A percentile compares a stretch with the other conserved stretches of the same genome.
Evolutionary conservation across 2,797 vertebrate genomes (phyloP).

Genomic region (Eidolon dupreanum): DNA sequence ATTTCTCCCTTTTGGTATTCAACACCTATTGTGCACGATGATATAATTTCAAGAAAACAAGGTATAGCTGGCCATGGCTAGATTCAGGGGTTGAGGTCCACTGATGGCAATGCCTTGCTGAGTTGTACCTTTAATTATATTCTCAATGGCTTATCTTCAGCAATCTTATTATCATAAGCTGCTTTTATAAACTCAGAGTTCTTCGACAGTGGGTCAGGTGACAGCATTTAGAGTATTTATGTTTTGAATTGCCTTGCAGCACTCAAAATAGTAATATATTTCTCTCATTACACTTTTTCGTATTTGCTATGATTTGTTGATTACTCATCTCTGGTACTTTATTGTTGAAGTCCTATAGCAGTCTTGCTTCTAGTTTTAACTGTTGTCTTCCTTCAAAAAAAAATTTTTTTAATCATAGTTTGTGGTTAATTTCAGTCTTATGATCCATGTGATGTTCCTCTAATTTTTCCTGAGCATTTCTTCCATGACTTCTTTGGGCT

Average conservation of each 20-base stretch:
- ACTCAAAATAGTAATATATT: not conserved
- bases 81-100: not conserved
- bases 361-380: not conserved
- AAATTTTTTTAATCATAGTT: not conserved
- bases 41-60: not conserved
- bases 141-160: not conserved
- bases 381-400: not conserved
- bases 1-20: not conserved
- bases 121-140: not conserved
- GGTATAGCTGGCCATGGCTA: not conserved
- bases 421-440: not conserved
- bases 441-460: not conserved
- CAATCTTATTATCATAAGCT: not conserved
- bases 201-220: not conserved
- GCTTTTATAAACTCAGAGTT: not conserved
- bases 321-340: not conserved
- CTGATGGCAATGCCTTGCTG: not conserved
- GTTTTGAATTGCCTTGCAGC: not conserved
- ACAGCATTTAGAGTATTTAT: not conserved
- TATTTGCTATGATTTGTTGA: not conserved
- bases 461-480: not conserved
- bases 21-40: not conserved
- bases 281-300: not conserved
- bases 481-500: constrained; percentile 1
- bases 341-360: not conserved